phyloP scores from a whole-genome alignment of 2,797 vertebrate genomes.

The Periophthalmus magnuspinnatus region DNA sequence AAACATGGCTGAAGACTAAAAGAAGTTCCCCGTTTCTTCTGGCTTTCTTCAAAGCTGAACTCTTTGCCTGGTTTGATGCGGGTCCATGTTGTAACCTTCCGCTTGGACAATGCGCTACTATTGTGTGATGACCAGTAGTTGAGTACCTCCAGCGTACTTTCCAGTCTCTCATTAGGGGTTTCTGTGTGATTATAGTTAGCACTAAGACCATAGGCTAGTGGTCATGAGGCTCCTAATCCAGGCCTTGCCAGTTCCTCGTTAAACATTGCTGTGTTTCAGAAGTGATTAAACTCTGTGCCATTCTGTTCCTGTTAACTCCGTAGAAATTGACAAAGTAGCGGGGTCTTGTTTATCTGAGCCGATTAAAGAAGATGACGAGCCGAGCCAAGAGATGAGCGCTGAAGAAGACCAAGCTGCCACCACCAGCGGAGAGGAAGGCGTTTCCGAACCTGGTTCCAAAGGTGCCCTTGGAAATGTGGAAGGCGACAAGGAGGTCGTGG shows the following conservation, averaged over 20 bases:
- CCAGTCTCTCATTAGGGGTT: constrained; percentile 82
- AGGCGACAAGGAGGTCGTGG: constrained; percentile 81
- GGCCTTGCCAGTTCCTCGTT: constrained; percentile 91
- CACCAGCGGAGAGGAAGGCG: constrained; percentile 86
- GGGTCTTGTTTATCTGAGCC: constrained; percentile 99
- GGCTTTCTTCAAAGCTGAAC: constrained; percentile 70
- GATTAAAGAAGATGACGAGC: constrained; percentile 90
- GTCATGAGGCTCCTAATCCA: constrained; percentile 84
- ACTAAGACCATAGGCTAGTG: constrained; percentile 76
- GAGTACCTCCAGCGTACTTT: constrained; percentile 65
- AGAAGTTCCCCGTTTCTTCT: constrained; percentile 77
- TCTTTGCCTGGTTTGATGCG: constrained; percentile 71
- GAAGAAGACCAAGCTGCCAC: constrained; percentile 87
- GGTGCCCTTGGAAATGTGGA: constrained; percentile 81
- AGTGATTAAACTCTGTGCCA: constrained; percentile 99
- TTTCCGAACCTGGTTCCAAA: constrained; percentile 77
- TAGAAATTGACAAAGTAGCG: constrained; percentile 99
- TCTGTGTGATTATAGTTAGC: constrained; percentile 83
- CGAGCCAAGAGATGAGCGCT: constrained; percentile 82
- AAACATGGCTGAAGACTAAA: constrained; percentile 48
- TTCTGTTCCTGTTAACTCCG: constrained; percentile 99
- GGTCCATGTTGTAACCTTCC: constrained; percentile 72
- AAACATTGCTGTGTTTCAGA: constrained; percentile 97
- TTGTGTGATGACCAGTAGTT: constrained; percentile 50
- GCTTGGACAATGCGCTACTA: constrained; percentile 50